Evolutionary conservation across 1,140 invertebrate species (phyloP).

Genomic region (Heliconius hermathena): DNA sequence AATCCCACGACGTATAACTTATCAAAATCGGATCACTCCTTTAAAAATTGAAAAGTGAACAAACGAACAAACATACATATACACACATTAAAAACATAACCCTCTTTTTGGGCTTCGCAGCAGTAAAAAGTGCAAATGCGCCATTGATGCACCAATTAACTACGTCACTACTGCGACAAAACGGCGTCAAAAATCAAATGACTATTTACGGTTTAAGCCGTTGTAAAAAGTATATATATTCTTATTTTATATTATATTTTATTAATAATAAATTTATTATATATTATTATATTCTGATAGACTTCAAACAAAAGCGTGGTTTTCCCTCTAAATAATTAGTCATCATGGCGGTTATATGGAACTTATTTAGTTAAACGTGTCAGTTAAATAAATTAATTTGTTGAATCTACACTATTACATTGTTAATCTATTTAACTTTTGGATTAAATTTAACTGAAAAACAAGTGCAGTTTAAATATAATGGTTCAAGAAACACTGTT

Average conservation of each 20-base stretch:
- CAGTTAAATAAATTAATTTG: background rate
- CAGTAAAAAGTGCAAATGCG: too few relatives aligned
- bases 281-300: background rate
- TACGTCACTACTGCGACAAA: background rate
- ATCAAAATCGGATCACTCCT: too few relatives aligned
- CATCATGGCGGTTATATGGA: background rate
- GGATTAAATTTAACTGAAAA: background rate
- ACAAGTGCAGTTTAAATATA: conserved; percentile 26
- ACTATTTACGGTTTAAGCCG: background rate
- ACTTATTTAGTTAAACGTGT: background rate
- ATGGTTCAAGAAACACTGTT: conserved; percentile 51
- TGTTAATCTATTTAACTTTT: background rate
- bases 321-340: background rate
- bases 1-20: too few relatives aligned
- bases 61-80: too few relatives aligned
- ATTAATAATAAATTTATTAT: background rate
- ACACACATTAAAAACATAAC: too few relatives aligned
- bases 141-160: background rate
- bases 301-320: conserved; percentile 6
- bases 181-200: background rate
- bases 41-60: too few relatives aligned
- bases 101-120: too few relatives aligned
- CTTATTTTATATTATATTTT: background rate
- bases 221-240: background rate
- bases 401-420: background rate